Conservation (phyloP, 2,113 vertebrate genomes). For the Gnathonemus echidnorhynchus region DNA sequence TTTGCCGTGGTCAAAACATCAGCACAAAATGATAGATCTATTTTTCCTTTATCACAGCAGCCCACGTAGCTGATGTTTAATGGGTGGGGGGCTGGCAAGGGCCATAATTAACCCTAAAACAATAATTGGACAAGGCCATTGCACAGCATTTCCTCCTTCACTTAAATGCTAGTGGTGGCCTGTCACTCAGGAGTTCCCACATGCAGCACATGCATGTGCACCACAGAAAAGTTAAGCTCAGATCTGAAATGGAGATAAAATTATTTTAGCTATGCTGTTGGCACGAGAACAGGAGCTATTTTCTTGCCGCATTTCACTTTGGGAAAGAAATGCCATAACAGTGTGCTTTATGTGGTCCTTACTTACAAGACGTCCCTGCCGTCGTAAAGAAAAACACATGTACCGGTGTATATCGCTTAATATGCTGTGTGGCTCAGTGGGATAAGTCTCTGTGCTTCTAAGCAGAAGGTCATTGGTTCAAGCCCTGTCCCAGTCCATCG, state of each 20-base stretch:
- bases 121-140: neutral
- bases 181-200: neutral
- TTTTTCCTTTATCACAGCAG: slow-evolving; percentile 30
- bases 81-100: slow-evolving; percentile 14
- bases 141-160: neutral
- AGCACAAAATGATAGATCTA: slow-evolving; percentile 29
- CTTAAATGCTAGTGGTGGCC: neutral
- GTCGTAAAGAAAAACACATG: neutral
- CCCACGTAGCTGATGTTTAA: slow-evolving; percentile 26
- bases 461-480: too few species aligned
- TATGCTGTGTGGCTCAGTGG: too few species aligned
- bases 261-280: neutral
- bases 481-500: too few species aligned
- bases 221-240: neutral
- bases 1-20: slow-evolving; percentile 36
- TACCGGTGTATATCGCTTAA: neutral
- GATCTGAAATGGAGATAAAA: neutral
- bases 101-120: slow-evolving; percentile 32
- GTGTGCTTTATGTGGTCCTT: neutral
- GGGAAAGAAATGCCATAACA: neutral
- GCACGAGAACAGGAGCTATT: neutral
- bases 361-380: neutral
- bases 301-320: neutral
- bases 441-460: too few species aligned
- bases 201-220: neutral